Conservation (phyloP, 2,113 vertebrate species). For the Lota lota region DNA sequence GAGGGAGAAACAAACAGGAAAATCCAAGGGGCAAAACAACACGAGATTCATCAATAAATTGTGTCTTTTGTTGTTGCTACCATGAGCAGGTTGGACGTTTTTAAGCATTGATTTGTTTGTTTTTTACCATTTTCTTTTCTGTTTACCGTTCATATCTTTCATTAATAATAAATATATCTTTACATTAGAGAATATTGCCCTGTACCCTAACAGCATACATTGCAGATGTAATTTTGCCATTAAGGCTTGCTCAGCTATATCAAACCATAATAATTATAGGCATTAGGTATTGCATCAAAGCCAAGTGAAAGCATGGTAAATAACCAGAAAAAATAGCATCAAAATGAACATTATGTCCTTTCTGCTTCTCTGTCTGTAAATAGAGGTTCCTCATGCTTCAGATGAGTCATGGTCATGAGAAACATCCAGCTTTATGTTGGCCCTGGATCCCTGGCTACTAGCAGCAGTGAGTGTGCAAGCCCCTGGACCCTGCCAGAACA, state of each 20-base stretch:
- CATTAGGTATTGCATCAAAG: conserved; percentile 47
- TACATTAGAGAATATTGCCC: background rate
- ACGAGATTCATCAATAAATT: conserved; percentile 46
- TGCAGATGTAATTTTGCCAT: conserved; percentile 34
- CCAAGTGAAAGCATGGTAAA: conserved; percentile 31
- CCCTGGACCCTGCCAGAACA: conserved; percentile 34
- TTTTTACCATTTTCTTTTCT: background rate
- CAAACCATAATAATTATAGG: conserved; percentile 36
- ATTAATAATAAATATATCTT: too few relatives aligned
- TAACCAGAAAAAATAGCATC: conserved; percentile 44
- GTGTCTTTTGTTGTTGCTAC: background rate
- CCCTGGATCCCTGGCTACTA: conserved; percentile 39
- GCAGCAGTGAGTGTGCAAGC: conserved; percentile 12
- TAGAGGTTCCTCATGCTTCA: conserved; percentile 52
- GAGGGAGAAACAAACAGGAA: conserved; percentile 33
- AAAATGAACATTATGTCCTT: conserved; percentile 63
- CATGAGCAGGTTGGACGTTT: too few relatives aligned
- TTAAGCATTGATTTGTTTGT: background rate
- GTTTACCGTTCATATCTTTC: too few relatives aligned
- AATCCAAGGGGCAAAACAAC: conserved; percentile 29
- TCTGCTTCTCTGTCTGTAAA: conserved; percentile 55
- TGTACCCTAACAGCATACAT: conserved; percentile 18
- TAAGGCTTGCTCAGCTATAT: conserved; percentile 32
- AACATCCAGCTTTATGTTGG: conserved; percentile 41
- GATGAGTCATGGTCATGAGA: conserved; percentile 55